Evolutionary conservation across 2,113 vertebrate genomes (phyloP).

Genomic region (Camelus dromedarius): DNA sequence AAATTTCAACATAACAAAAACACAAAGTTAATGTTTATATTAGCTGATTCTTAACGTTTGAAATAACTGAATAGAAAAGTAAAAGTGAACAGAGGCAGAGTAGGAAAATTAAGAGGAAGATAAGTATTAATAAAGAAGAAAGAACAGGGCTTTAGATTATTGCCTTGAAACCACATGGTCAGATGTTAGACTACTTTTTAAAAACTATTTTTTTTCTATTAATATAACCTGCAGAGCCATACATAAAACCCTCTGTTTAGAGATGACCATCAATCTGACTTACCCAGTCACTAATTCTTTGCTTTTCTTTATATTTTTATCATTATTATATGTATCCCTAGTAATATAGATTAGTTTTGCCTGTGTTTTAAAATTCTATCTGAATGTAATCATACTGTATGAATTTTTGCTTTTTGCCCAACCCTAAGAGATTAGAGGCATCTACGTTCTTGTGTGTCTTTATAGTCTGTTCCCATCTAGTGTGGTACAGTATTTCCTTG

Average conservation of each 20-base stretch:
- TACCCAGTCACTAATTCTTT: background rate
- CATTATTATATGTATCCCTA: background rate
- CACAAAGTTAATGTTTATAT: conserved; percentile 28
- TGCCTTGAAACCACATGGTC: background rate
- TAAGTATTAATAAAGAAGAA: background rate
- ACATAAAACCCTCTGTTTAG: background rate
- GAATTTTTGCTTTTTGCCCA: background rate
- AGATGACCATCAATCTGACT: background rate
- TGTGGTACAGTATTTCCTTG: background rate
- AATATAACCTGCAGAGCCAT: background rate
- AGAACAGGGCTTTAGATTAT: background rate
- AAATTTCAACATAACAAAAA: conserved; percentile 28
- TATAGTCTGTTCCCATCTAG: background rate
- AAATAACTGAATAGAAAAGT: conserved; percentile 40
- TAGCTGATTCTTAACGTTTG: conserved; percentile 30
- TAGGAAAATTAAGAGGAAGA: background rate
- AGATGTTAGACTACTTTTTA: background rate
- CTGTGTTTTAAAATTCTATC: background rate
- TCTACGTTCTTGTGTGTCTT: background rate
- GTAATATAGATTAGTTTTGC: background rate
- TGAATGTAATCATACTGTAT: background rate
- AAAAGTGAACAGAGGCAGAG: background rate
- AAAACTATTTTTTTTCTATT: conserved; percentile 19
- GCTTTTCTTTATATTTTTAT: background rate
- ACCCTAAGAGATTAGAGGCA: background rate